A percentile compares a stretch with the other conserved stretches of the same genome.
Evolutionary conservation across 2,113 vertebrate species (phyloP).

Genomic region (human (Homo sapiens)): DNA sequence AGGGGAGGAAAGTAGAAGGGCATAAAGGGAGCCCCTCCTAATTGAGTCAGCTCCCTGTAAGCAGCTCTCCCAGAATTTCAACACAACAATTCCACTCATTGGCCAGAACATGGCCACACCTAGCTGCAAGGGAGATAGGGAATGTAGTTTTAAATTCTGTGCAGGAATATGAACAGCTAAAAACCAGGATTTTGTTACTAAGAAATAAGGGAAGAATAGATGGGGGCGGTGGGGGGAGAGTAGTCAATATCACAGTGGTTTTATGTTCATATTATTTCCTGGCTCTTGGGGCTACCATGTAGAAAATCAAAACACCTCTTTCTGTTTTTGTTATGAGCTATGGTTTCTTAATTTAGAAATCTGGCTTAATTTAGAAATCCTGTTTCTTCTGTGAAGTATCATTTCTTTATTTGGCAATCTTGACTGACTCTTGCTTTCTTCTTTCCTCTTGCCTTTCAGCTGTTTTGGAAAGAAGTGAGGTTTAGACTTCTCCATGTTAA

Average conservation of each 20-base stretch:
- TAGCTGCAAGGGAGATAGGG: not conserved
- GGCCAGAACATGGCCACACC: not conserved
- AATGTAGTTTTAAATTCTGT: constrained; percentile 22
- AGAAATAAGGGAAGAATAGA: not conserved
- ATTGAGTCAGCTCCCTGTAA: not conserved
- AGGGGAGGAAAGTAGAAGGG: not conserved
- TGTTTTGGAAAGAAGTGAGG: constrained; percentile 80
- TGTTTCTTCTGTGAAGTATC: constrained; percentile 59
- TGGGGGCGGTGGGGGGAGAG: not conserved
- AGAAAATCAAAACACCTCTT: constrained; percentile 66
- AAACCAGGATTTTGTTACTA: constrained; percentile 15
- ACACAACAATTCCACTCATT: not conserved
- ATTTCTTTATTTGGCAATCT: constrained; percentile 79
- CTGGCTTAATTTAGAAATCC: constrained; percentile 76
- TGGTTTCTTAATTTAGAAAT: constrained; percentile 79
- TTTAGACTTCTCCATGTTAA: constrained; percentile 77
- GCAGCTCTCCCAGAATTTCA: not conserved
- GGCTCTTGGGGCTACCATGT: constrained; percentile 16
- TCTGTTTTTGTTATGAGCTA: constrained; percentile 71
- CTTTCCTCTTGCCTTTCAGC: constrained; percentile 81
- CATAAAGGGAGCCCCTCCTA: not conserved
- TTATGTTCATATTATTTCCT: constrained; percentile 20
- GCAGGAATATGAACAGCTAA: constrained; percentile 12
- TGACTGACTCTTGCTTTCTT: constrained; percentile 62
- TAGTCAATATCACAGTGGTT: not conserved